Conservation (phyloP, 1,140 invertebrate species). For the Venustaconcha ellipsiformis region DNA sequence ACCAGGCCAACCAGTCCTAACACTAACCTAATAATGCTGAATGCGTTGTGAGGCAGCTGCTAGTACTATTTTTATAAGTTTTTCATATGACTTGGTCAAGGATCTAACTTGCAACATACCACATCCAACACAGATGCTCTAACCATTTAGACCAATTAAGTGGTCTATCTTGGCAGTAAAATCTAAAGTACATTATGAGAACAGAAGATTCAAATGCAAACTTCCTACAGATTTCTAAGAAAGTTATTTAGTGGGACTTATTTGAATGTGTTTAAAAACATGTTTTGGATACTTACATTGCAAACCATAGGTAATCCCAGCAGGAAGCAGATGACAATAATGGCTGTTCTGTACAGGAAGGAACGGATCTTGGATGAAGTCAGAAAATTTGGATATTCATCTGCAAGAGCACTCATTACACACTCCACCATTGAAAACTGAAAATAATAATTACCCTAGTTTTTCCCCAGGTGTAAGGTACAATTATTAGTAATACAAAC, state of each 20-base stretch:
- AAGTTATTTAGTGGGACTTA: neutral
- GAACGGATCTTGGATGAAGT: constrained; percentile 32
- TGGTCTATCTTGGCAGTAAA: too few relatives aligned
- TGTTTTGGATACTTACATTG: constrained; percentile 69
- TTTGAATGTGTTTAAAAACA: neutral
- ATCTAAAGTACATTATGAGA: too few relatives aligned
- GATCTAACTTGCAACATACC: too few relatives aligned
- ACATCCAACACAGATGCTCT: too few relatives aligned
- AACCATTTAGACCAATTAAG: too few relatives aligned
- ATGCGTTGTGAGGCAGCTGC: too few relatives aligned
- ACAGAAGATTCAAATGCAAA: neutral
- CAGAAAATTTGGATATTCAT: constrained; percentile 52
- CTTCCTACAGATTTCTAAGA: neutral
- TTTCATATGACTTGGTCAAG: too few relatives aligned
- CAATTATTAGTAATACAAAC: neutral
- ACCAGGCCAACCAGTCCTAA: too few relatives aligned
- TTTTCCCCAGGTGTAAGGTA: neutral
- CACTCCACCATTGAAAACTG: constrained; percentile 67
- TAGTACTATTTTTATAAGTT: too few relatives aligned
- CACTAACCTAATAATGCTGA: too few relatives aligned
- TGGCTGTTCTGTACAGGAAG: constrained; percentile 50
- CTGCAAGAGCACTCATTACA: constrained; percentile 61
- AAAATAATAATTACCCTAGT: constrained; percentile 10
- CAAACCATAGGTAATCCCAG: constrained; percentile 81
- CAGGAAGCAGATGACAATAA: constrained; percentile 72